Evolutionary conservation across 2,888 invertebrate genomes (phyloP), one percentile per base, ranked within the genome.

Genomic region (Nemoura dubitans): DNA sequence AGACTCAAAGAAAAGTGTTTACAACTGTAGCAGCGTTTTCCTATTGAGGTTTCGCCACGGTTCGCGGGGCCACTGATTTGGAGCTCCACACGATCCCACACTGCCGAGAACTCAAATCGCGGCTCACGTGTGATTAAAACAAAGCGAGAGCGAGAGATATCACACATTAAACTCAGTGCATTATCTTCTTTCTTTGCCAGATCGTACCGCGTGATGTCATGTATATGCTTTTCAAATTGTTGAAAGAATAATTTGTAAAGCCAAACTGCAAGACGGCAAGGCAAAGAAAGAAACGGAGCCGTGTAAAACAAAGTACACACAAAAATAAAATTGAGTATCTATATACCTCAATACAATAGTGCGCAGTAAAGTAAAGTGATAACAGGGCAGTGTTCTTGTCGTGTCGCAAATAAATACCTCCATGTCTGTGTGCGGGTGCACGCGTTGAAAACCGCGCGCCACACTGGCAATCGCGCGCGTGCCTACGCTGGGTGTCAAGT

Each of bases 401-500:
- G 59, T 16, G 21, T 59, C 59, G 14, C 14, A 59, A n/a, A n/a
- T n/a, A n/a, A n/a, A n/a, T n/a, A n/a, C n/a, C 10, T 36, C 36
- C 36, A 6, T 36, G 36, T 3, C 36, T 10, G 36, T 6, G 36
- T 36, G 36, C 36, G n/a, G n/a, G n/a, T n/a, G n/a, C n/a, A n/a
- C n/a, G n/a, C n/a, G n/a, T n/a, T n/a, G n/a, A n/a, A n/a, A n/a
- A n/a, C n/a, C n/a, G n/a, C n/a, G n/a, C n/a, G n/a, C n/a, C n/a
- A n/a, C n/a, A n/a, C n/a, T n/a, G n/a, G n/a, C 16, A 10, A 59
- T 59, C 10, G 59, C 21, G 59, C 59, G 2, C 59, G 10, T 3
- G 36, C 36, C 36, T 6, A 36, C 36, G 10, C 36, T 36, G 36
- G 3, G 59, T 10, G 14, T 10, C 59, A 87, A 88, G 88, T 87